These are phyloP conservation scores for Willowsia nigromaculata DNA, from an alignment of 2,888 invertebrate genomes.

Conservation along the genomic window DNA sequence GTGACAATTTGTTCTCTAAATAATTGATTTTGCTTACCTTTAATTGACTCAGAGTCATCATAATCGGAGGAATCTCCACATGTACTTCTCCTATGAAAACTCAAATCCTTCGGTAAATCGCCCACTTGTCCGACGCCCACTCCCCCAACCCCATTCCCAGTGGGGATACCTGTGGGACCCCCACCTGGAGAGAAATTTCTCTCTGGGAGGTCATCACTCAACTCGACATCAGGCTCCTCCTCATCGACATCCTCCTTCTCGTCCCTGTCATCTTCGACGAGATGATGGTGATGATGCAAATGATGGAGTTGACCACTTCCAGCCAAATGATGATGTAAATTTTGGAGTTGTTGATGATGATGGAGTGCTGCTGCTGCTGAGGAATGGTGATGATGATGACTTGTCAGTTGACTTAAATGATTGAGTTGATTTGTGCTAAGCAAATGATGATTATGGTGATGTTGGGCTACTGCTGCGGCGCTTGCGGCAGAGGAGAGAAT, in stretches of 20 bases:
- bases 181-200: not conserved
- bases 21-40: no score
- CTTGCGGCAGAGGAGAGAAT: slow-evolving; percentile 84
- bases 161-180: not conserved
- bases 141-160: not conserved
- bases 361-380: no score
- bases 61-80: slow-evolving; percentile 78
- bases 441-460: not conserved
- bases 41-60: slow-evolving; percentile 78
- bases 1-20: no score
- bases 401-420: slow-evolving; percentile 23
- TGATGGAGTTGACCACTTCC: slow-evolving; percentile 76
- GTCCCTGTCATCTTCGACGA: slow-evolving; percentile 1
- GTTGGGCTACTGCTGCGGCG: slow-evolving; percentile 38
- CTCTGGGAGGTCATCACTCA: slow-evolving; percentile 49
- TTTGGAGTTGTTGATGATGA: not conserved
- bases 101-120: slow-evolving; percentile 78
- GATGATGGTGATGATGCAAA: slow-evolving; percentile 78
- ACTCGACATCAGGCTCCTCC: slow-evolving; percentile 63
- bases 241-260: slow-evolving; percentile 52
- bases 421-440: slow-evolving; percentile 1
- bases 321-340: slow-evolving; percentile 3
- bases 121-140: slow-evolving; percentile 39
- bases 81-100: slow-evolving; percentile 77
- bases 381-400: slow-evolving; percentile 16